Evolutionary conservation across 2,797 vertebrate genomes (phyloP).

Genomic region (Pantherophis alleghaniensis): DNA sequence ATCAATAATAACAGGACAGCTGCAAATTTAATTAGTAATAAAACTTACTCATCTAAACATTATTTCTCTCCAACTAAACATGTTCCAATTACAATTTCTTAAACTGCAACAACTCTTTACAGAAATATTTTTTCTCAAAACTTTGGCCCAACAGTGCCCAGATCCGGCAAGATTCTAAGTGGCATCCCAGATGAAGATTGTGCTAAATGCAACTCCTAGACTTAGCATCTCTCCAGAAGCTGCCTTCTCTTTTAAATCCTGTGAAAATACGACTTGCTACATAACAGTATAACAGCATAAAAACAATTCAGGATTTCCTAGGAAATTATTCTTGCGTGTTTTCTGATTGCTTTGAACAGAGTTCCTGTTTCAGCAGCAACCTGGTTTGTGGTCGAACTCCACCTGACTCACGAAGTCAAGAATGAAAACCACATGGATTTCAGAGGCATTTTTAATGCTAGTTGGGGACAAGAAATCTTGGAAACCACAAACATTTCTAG

Average conservation of each 20-base stretch:
- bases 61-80: neutral
- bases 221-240: neutral
- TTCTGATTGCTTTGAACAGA: neutral
- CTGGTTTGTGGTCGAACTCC: neutral
- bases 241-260: neutral
- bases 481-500: neutral
- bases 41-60: neutral
- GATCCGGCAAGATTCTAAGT: neutral
- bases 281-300: too few relatives aligned
- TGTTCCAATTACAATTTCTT: neutral
- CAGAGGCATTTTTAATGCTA: neutral
- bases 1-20: neutral
- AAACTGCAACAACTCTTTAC: neutral
- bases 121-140: neutral
- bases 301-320: neutral
- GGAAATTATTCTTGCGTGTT: neutral
- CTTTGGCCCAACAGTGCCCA: neutral
- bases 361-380: neutral
- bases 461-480: neutral
- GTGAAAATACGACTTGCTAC: accelerated
- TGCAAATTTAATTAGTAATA: neutral
- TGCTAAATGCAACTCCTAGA: neutral
- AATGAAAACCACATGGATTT: neutral
- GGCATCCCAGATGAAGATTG: neutral
- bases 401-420: neutral